These are phyloP conservation scores for Zygaena filipendulae DNA, from an alignment of 2,888 invertebrate species.

Conservation along the genomic window DNA sequence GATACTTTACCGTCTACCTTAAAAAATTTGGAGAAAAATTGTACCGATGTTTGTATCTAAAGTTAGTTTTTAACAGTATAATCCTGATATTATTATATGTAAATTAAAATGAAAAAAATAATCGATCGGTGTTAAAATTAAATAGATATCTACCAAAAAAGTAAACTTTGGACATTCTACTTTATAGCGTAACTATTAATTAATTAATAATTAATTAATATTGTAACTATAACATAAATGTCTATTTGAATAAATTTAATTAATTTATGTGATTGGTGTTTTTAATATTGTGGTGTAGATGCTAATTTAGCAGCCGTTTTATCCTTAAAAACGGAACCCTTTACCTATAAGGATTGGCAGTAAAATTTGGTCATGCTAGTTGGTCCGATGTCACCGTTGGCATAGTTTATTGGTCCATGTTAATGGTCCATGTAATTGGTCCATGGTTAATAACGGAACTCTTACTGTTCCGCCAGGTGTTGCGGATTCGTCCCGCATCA, in stretches of 20 bases:
- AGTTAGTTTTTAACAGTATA: constrained; percentile 42
- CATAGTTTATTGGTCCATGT: no score
- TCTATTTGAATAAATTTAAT: constrained; percentile 67
- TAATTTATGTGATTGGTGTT: constrained; percentile 50
- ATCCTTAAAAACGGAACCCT: no score
- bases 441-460: no score
- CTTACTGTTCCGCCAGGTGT: no score
- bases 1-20: constrained; percentile 60
- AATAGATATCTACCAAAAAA: constrained; percentile 58
- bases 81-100: constrained; percentile 40
- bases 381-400: no score
- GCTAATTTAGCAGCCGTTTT: no score
- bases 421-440: no score
- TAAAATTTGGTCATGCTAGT: no score
- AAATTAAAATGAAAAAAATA: constrained; percentile 27
- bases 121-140: constrained; percentile 61
- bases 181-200: constrained; percentile 43
- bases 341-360: no score
- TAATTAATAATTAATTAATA: no score
- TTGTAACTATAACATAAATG: no score
- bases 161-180: constrained; percentile 60
- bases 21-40: constrained; percentile 56
- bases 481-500: no score
- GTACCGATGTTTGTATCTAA: constrained; percentile 48
- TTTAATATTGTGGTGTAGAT: constrained; percentile 42